These are phyloP conservation scores for Chiroxiphia lanceolata DNA, from an alignment of 2,797 vertebrate genomes.

Conservation along the genomic window DNA sequence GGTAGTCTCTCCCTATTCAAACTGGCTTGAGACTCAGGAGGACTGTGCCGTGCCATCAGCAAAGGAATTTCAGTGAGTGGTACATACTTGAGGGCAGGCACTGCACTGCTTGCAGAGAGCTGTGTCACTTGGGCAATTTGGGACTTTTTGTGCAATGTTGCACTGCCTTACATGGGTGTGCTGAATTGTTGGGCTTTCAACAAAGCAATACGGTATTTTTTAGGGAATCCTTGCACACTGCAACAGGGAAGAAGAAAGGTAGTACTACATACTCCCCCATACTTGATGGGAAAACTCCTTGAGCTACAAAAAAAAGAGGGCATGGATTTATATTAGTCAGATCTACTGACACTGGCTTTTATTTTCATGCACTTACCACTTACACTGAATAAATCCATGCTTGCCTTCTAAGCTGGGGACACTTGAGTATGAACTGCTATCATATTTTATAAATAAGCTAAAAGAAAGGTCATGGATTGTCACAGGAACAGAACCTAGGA, in stretches of 20 bases:
- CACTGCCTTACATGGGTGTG: accelerated
- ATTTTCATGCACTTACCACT: slow-evolving; percentile 40
- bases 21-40: neutral
- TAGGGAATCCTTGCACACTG: neutral
- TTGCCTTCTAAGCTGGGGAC: neutral
- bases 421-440: neutral
- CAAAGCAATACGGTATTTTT: neutral
- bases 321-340: neutral
- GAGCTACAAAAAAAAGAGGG: neutral
- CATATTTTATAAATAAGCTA: slow-evolving; percentile 40
- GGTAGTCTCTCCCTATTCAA: neutral
- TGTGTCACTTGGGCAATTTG: accelerated
- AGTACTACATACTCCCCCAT: neutral
- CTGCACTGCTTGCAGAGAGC: neutral
- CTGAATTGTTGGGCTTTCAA: neutral
- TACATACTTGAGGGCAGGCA: neutral
- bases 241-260: neutral
- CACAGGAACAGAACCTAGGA: slow-evolving; percentile 16
- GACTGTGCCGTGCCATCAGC: neutral
- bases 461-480: neutral
- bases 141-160: neutral
- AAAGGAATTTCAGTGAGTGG: no score
- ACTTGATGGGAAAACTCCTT: neutral
- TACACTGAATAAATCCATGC: slow-evolving; percentile 32
- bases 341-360: neutral